These are phyloP conservation scores for Macrochelys suwanniensis DNA, from an alignment of 2,797 vertebrate species.

Conservation along the genomic window DNA sequence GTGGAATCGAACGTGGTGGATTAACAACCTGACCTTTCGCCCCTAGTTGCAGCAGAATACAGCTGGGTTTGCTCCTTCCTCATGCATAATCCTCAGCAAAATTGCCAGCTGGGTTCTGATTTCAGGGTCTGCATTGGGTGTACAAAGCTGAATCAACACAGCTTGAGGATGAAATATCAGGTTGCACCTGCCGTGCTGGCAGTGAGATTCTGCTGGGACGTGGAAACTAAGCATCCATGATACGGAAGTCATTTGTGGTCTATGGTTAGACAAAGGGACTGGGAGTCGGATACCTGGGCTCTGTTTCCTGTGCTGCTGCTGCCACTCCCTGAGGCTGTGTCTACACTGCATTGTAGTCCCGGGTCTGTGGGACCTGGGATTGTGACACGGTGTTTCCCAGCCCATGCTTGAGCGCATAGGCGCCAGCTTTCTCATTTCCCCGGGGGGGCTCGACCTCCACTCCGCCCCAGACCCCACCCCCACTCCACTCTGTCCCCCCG, in stretches of 20 bases:
- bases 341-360: not conserved
- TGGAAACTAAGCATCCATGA: conserved; percentile 44
- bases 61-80: not conserved
- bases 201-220: conserved; percentile 55
- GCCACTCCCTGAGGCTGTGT: not conserved
- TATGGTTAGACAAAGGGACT: conserved; percentile 48
- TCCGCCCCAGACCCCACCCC: no score
- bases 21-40: not conserved
- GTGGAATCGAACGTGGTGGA: fast-evolving
- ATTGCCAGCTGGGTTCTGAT: conserved; percentile 20
- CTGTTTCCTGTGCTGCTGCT: not conserved
- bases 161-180: not conserved
- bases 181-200: conserved; percentile 13
- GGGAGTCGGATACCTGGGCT: not conserved
- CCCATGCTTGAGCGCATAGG: not conserved
- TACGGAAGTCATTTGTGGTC: conserved; percentile 58
- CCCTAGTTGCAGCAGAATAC: not conserved
- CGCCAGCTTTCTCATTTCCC: no score
- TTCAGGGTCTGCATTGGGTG: conserved; percentile 19
- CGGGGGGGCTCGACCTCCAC: no score
- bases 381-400: not conserved
- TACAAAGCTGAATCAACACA: not conserved
- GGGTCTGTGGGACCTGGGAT: not conserved
- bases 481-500: no score
- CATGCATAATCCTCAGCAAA: not conserved